Percentiles rank a stretch among this genome's conserved stretches.
Evolutionary conservation across 2,113 vertebrate genomes (phyloP).

Genomic region (Lepus europaeus): DNA sequence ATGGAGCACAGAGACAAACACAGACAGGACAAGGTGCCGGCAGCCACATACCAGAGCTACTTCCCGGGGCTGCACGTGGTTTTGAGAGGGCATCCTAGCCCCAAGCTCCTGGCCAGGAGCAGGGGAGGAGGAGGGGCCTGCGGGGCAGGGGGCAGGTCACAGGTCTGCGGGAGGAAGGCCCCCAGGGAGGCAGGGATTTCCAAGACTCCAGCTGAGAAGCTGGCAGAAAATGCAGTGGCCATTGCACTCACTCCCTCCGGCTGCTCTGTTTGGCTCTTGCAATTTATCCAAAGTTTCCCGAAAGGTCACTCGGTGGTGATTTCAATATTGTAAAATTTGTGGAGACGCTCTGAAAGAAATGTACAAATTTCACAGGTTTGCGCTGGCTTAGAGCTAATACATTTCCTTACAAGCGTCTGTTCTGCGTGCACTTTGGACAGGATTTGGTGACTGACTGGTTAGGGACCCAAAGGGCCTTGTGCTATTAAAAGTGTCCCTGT

Average conservation of each 20-base stretch:
- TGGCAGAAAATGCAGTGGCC: background rate
- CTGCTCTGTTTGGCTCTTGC: slow-evolving; percentile 73
- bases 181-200: background rate
- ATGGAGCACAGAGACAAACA: slow-evolving; percentile 14
- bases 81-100: background rate
- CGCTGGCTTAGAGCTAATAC: slow-evolving; percentile 73
- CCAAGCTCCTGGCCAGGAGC: background rate
- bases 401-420: slow-evolving; percentile 75
- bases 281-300: slow-evolving; percentile 83
- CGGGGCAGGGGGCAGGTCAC: background rate
- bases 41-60: slow-evolving; percentile 33
- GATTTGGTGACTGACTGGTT: slow-evolving; percentile 73
- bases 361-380: slow-evolving; percentile 81
- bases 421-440: slow-evolving; percentile 74
- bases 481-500: slow-evolving; percentile 81
- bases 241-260: background rate
- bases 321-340: slow-evolving; percentile 84
- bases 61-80: background rate
- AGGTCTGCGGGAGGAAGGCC: background rate
- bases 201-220: background rate
- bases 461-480: slow-evolving; percentile 64
- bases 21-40: background rate
- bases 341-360: slow-evolving; percentile 77
- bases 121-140: too few species aligned
- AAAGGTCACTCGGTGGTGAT: slow-evolving; percentile 82